These are phyloP conservation scores for Diarsia rubi DNA, from an alignment of 2,888 invertebrate genomes.

Conservation along the genomic window DNA sequence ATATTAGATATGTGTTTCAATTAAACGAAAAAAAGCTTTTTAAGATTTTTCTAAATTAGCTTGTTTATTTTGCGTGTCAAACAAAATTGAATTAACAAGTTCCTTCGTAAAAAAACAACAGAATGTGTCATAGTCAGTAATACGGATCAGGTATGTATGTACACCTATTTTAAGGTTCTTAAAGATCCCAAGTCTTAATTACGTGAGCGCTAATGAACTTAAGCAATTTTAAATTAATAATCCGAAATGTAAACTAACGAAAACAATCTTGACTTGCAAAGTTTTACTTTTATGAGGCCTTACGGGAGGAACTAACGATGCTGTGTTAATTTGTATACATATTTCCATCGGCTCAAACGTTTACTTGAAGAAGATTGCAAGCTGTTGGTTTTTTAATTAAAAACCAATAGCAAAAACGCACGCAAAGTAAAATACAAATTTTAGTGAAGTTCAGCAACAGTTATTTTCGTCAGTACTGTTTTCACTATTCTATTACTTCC, in stretches of 20 bases:
- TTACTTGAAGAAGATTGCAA: background rate
- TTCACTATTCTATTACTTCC: background rate
- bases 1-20: no score
- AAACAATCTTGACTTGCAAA: slow-evolving; percentile 20
- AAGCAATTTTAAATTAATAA: slow-evolving; percentile 26
- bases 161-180: background rate
- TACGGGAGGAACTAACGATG: slow-evolving; percentile 22
- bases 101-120: background rate
- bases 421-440: background rate
- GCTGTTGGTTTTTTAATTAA: background rate
- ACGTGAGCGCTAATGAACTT: slow-evolving; percentile 16
- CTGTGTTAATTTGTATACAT: background rate
- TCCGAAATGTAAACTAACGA: slow-evolving; percentile 19
- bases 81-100: background rate
- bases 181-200: background rate
- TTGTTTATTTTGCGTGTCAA: background rate
- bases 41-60: no score
- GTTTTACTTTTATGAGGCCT: slow-evolving; percentile 7
- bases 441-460: background rate
- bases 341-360: background rate
- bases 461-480: background rate
- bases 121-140: background rate
- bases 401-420: background rate
- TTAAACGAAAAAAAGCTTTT: background rate
- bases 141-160: no score